Evolutionary conservation across 2,113 vertebrate species (phyloP).

Genomic region (Redunca redunca): DNA sequence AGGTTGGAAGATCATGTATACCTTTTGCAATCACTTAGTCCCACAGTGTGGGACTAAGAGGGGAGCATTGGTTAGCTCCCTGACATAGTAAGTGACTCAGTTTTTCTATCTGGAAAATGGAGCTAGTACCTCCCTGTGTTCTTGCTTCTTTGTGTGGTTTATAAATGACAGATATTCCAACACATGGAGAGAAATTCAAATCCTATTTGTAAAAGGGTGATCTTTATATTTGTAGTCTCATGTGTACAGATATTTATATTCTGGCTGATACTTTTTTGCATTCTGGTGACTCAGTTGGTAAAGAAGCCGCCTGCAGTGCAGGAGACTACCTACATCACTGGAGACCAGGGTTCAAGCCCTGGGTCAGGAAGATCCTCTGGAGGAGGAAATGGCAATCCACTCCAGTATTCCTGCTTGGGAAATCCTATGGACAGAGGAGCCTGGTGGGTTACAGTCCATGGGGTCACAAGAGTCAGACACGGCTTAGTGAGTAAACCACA

Average conservation of each 20-base stretch:
- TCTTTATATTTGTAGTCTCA: neutral
- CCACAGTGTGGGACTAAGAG: neutral
- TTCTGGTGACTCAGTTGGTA: neutral
- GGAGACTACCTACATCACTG: neutral
- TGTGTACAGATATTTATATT: accelerated
- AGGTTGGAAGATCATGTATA: neutral
- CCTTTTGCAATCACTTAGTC: no score
- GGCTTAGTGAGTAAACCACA: neutral
- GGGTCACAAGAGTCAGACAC: neutral
- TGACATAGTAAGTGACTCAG: neutral
- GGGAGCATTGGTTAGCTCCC: neutral
- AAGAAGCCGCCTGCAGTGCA: neutral
- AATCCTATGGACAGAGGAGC: neutral
- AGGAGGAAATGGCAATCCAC: neutral
- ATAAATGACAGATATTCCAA: no score
- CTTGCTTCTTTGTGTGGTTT: no score
- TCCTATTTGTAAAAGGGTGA: neutral
- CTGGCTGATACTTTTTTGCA: neutral
- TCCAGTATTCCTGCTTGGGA: neutral
- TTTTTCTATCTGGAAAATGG: neutral
- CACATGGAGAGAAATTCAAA: neutral
- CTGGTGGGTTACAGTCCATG: neutral
- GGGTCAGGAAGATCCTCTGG: neutral
- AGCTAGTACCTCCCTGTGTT: accelerated
- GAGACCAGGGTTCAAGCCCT: neutral